These are phyloP conservation scores for Triplophysa tibetana DNA, from an alignment of 2,113 vertebrate species.

Conservation along the genomic window DNA sequence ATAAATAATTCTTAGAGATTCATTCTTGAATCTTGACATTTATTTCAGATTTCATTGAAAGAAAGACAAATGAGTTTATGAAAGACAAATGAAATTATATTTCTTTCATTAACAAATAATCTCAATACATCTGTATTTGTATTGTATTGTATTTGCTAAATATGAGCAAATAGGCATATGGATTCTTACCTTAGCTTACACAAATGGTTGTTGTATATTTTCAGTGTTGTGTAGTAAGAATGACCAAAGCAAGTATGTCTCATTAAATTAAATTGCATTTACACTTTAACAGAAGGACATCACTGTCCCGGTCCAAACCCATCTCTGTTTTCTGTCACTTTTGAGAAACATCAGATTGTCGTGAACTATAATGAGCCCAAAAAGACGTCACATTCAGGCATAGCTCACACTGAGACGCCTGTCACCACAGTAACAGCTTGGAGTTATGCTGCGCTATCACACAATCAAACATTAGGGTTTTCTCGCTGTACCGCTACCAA, in stretches of 20 bases:
- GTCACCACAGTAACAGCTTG: slow-evolving; percentile 67
- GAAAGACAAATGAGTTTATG: too few relatives aligned
- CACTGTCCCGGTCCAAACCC: neutral
- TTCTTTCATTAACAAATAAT: too few relatives aligned
- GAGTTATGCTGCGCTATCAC: slow-evolving; percentile 67
- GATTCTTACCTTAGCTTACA: too few relatives aligned
- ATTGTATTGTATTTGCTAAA: too few relatives aligned
- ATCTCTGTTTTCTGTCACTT: slow-evolving; percentile 41
- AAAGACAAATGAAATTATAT: too few relatives aligned
- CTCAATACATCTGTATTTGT: too few relatives aligned
- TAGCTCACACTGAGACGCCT: slow-evolving; percentile 51
- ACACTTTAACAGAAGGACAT: neutral
- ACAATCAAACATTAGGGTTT: slow-evolving; percentile 71
- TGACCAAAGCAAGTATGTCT: neutral
- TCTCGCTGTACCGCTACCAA: slow-evolving; percentile 68
- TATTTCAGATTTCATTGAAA: too few relatives aligned
- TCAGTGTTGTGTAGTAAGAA: neutral
- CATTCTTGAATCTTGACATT: too few relatives aligned
- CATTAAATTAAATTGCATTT: neutral
- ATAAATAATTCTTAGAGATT: too few relatives aligned
- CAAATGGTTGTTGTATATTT: too few relatives aligned
- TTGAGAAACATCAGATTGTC: slow-evolving; percentile 16
- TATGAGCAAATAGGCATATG: too few relatives aligned
- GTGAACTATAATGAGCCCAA: slow-evolving; percentile 14
- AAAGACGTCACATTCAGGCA: slow-evolving; percentile 7